These are phyloP conservation scores for Illadopsis cleaveri DNA, from an alignment of 2,113 vertebrate species.

Conservation along the genomic window DNA sequence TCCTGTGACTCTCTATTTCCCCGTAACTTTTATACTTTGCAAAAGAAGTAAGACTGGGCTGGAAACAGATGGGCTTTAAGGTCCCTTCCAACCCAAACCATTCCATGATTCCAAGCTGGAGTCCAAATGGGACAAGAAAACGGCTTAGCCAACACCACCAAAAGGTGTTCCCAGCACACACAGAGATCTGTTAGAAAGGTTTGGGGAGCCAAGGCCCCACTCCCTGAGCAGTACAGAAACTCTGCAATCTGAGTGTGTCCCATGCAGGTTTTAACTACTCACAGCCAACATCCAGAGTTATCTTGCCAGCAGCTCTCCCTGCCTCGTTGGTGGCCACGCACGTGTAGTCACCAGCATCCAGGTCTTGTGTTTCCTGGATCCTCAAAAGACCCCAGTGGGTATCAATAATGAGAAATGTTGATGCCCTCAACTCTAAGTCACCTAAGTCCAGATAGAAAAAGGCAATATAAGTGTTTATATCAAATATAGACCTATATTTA, in stretches of 20 bases:
- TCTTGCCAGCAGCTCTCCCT: constrained; percentile 84
- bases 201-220: neutral
- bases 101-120: neutral
- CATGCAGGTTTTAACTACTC: constrained; percentile 37
- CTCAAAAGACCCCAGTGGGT: constrained; percentile 78
- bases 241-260: neutral
- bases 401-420: constrained; percentile 80
- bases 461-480: neutral
- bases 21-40: neutral
- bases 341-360: constrained; percentile 90
- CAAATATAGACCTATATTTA: neutral
- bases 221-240: neutral
- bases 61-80: neutral
- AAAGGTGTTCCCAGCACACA: neutral
- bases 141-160: neutral
- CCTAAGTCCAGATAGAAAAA: constrained; percentile 70
- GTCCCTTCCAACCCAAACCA: neutral
- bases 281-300: constrained; percentile 94
- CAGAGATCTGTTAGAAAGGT: neutral
- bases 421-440: constrained; percentile 82
- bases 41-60: neutral
- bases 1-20: neutral
- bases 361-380: constrained; percentile 84
- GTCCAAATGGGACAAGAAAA: neutral
- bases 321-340: constrained; percentile 89